Conservation (phyloP, 2,113 vertebrate genomes). For the Pleuronectes platessa region DNA sequence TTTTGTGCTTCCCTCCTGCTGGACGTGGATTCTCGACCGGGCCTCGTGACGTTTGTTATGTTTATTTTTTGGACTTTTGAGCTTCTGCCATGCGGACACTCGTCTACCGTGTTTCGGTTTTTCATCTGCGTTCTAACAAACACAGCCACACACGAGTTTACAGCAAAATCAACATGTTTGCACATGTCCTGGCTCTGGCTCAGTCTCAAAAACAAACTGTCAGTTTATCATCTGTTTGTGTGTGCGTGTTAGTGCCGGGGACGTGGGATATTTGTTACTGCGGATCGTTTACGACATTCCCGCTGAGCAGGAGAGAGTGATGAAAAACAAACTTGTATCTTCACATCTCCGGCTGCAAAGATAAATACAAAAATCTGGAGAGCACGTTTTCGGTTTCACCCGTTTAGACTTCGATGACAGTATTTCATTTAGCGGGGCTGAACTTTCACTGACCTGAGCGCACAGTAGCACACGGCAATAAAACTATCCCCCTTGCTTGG, state of each 20-base stretch:
- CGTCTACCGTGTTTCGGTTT: constrained; percentile 66
- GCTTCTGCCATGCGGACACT: constrained; percentile 59
- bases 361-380: too few relatives aligned
- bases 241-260: constrained; percentile 41
- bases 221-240: constrained; percentile 63
- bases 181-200: constrained; percentile 65
- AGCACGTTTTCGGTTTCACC: constrained; percentile 23
- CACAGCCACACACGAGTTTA: constrained; percentile 66
- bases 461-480: constrained; percentile 32
- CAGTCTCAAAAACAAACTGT: constrained; percentile 66
- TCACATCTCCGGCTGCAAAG: constrained; percentile 25
- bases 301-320: constrained; percentile 23
- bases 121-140: constrained; percentile 67
- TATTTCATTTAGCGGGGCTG: not conserved
- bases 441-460: constrained; percentile 29
- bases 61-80: constrained; percentile 59
- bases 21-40: constrained; percentile 33
- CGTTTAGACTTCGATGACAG: constrained; percentile 18
- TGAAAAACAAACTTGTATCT: constrained; percentile 43
- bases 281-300: constrained; percentile 50
- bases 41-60: constrained; percentile 36
- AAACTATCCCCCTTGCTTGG: constrained; percentile 24
- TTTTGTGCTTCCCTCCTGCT: constrained; percentile 5
- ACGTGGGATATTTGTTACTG: constrained; percentile 55
- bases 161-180: constrained; percentile 74